These are phyloP conservation scores for Poecilia wingei DNA, from an alignment of 2,797 vertebrate genomes.

Conservation along the genomic window DNA sequence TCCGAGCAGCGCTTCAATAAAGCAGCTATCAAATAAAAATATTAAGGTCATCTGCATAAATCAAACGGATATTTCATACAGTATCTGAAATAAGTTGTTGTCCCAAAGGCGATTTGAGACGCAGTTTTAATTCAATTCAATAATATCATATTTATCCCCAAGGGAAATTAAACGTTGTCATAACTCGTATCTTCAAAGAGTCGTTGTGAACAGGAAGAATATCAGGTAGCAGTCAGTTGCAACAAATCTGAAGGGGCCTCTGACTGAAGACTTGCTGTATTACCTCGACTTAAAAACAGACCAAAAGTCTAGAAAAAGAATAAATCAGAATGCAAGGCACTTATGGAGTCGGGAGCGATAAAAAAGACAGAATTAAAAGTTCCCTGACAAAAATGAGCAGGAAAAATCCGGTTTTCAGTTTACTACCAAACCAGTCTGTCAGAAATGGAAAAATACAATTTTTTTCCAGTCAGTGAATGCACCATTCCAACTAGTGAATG, in stretches of 20 bases:
- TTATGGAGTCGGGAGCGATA: background rate
- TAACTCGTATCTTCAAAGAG: background rate
- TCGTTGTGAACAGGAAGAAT: background rate
- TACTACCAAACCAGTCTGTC: background rate
- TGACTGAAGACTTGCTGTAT: background rate
- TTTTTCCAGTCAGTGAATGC: background rate
- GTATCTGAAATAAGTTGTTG: background rate
- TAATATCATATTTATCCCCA: background rate
- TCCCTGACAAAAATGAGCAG: background rate
- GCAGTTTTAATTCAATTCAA: background rate
- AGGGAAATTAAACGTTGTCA: background rate
- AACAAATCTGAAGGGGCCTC: background rate
- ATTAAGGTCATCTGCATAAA: background rate
- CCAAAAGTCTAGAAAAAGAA: too few species aligned
- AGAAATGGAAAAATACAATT: background rate
- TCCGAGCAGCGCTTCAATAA: background rate
- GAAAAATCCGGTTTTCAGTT: background rate
- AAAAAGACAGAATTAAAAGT: background rate
- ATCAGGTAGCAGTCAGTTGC: background rate
- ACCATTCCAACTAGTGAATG: background rate
- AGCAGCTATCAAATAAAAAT: background rate
- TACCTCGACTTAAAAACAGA: too few species aligned
- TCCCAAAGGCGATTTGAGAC: background rate
- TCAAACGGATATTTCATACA: background rate
- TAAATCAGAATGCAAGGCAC: background rate